A percentile compares a stretch with the other conserved stretches of the same genome.
phyloP scores from a whole-genome alignment of 2,113 vertebrate genomes.

The Menidia beryllina region DNA sequence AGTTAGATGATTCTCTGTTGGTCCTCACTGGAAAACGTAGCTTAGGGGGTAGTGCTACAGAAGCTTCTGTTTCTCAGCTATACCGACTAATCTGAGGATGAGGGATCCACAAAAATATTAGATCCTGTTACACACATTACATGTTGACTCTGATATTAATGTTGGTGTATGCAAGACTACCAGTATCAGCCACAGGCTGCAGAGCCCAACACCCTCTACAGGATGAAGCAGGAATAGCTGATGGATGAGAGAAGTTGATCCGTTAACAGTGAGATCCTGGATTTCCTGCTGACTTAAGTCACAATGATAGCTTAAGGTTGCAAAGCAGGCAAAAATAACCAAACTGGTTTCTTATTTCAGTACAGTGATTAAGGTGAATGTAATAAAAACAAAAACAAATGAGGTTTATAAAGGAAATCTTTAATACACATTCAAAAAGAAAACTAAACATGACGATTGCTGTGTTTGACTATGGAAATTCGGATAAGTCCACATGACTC shows the following conservation, averaged over 20 bases:
- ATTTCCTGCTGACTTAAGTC: not conserved
- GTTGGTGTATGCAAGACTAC: not conserved
- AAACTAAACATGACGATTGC: not conserved
- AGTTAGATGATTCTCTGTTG: not conserved
- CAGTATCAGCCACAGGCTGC: not conserved
- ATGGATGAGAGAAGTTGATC: not conserved
- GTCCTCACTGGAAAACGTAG: not conserved
- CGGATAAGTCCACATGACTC: conserved; percentile 8
- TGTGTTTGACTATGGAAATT: conserved; percentile 7
- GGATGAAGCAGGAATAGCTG: not conserved
- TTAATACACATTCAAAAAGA: not conserved
- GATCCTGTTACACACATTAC: not conserved
- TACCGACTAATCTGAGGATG: not conserved
- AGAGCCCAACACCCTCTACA: not conserved
- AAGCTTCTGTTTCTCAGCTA: not conserved
- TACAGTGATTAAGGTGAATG: not conserved
- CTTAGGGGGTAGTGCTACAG: too few relatives aligned
- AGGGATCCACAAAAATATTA: not conserved
- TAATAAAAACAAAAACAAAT: not conserved
- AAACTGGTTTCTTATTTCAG: not conserved
- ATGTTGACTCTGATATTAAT: not conserved
- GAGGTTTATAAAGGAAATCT: not conserved
- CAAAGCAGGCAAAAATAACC: not conserved
- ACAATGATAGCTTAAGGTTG: not conserved
- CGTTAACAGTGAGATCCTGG: not conserved